A percentile compares a stretch with the other conserved stretches of the same genome.
These are phyloP conservation scores for Halictus rubicundus DNA, from an alignment of 1,140 invertebrate genomes.

Conservation along the genomic window DNA sequence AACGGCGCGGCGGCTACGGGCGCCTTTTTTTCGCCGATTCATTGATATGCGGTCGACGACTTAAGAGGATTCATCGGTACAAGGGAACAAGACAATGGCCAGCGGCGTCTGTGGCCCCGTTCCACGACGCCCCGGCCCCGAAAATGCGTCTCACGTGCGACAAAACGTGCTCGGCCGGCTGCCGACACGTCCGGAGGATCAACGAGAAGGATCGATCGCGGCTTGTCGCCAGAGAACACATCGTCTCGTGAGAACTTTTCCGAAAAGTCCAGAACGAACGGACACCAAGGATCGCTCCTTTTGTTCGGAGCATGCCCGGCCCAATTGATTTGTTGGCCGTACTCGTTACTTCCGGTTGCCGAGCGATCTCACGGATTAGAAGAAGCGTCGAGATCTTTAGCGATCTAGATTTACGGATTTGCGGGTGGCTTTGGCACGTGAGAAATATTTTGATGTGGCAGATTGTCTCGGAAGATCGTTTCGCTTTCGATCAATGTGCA, in stretches of 20 bases:
- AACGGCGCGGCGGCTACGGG: conserved; percentile 34
- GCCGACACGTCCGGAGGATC: conserved; percentile 23
- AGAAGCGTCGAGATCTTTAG: too few species aligned
- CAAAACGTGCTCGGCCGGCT: conserved; percentile 37
- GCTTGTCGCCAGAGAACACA: conserved; percentile 1
- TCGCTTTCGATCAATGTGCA: too few species aligned
- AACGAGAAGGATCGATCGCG: conserved; percentile 33
- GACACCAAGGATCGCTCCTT: background rate
- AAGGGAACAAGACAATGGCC: conserved; percentile 41
- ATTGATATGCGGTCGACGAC: conserved; percentile 46
- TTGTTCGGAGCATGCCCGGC: background rate
- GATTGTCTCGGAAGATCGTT: too few species aligned
- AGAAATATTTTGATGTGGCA: too few species aligned
- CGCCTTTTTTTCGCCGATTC: conserved; percentile 9
- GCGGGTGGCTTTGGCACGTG: too few species aligned
- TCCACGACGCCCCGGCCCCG: conserved; percentile 14
- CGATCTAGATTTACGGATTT: too few species aligned
- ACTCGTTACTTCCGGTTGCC: background rate
- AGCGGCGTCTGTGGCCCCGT: conserved; percentile 32
- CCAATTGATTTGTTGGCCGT: background rate
- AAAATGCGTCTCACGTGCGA: conserved; percentile 57
- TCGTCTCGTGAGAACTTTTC: conserved; percentile 21
- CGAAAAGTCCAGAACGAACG: background rate
- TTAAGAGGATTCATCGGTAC: conserved; percentile 46
- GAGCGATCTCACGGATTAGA: too few species aligned